These are phyloP conservation scores for Amphilophus citrinellus DNA, from an alignment of 2,113 vertebrate species.

Conservation along the genomic window DNA sequence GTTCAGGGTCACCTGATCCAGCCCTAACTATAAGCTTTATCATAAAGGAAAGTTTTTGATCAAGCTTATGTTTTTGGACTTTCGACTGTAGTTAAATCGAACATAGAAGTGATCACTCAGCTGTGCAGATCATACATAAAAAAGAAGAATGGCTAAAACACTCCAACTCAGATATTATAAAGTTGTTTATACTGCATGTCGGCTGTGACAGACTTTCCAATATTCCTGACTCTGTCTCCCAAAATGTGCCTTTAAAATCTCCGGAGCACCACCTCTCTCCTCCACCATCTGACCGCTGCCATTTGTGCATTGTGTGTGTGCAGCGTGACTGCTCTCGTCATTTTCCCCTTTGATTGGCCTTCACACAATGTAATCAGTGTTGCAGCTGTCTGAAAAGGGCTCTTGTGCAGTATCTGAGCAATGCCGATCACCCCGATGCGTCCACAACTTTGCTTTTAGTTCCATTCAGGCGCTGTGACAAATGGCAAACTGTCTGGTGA, in stretches of 20 bases:
- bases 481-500: slow-evolving; percentile 81
- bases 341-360: slow-evolving; percentile 82
- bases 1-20: too few species aligned
- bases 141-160: background rate
- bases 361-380: slow-evolving; percentile 85
- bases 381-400: slow-evolving; percentile 81
- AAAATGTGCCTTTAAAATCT: slow-evolving; percentile 66
- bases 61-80: background rate
- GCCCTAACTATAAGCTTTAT: too few species aligned
- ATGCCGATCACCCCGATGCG: slow-evolving; percentile 76
- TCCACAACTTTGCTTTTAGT: slow-evolving; percentile 78
- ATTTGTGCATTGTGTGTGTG: slow-evolving; percentile 80
- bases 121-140: background rate
- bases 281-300: slow-evolving; percentile 75
- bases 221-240: slow-evolving; percentile 53
- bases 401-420: slow-evolving; percentile 79
- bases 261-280: slow-evolving; percentile 63
- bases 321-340: slow-evolving; percentile 79
- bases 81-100: background rate
- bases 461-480: slow-evolving; percentile 81
- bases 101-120: background rate
- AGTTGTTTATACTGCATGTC: slow-evolving; percentile 1
- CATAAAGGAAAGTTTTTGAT: too few species aligned
- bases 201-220: slow-evolving; percentile 36
- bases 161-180: background rate